A percentile compares a stretch with the other conserved stretches of the same genome.
Conservation (phyloP, 2,113 vertebrate genomes). For the Cettia cetti region DNA sequence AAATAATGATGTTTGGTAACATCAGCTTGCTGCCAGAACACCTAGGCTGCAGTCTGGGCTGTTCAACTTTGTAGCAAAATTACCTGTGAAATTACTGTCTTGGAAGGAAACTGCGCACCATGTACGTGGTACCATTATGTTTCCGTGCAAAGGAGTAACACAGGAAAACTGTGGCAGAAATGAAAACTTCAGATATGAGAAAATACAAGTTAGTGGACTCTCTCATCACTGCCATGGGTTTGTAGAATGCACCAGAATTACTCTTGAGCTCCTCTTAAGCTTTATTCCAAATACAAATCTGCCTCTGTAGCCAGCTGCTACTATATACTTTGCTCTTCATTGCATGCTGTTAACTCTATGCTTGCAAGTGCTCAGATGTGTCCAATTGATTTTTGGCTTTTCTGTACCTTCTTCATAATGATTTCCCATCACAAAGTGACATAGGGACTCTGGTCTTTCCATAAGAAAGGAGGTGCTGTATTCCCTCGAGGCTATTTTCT, state of each 20-base stretch:
- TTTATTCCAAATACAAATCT: background rate
- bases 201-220: background rate
- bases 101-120: background rate
- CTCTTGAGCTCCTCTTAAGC: background rate
- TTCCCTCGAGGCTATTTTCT: background rate
- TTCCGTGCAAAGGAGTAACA: background rate
- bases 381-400: background rate
- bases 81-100: background rate
- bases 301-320: background rate
- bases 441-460: background rate
- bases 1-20: constrained; percentile 10
- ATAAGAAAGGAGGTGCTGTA: background rate
- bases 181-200: background rate
- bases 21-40: constrained; percentile 9
- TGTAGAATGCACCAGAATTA: background rate
- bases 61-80: background rate
- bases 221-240: background rate
- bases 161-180: background rate
- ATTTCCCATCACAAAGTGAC: background rate
- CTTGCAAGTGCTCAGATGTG: background rate
- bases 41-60: background rate
- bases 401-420: background rate
- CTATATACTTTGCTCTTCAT: background rate
- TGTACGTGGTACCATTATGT: background rate
- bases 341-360: background rate